phyloP scores from a whole-genome alignment of 2,797 vertebrate genomes.

The Sebastes oblongus region DNA sequence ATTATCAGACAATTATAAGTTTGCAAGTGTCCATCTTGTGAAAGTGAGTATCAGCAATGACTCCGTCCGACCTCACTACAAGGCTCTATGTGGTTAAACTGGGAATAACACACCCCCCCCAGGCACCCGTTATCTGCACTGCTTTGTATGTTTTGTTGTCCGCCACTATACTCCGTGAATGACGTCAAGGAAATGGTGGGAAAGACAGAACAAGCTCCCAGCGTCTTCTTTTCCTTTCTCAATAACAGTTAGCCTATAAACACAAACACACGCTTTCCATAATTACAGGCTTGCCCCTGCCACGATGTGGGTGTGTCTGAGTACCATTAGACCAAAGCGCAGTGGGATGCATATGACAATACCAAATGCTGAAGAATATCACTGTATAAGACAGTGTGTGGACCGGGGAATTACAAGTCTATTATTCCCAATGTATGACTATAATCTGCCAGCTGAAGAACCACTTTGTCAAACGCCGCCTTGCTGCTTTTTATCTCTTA shows the following conservation, averaged over 20 bases:
- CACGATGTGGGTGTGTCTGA: constrained; percentile 71
- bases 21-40: constrained; percentile 3
- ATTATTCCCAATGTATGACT: neutral
- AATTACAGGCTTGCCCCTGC: constrained; percentile 67
- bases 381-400: neutral
- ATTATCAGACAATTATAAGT: constrained; percentile 22
- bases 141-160: neutral
- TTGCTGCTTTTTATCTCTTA: neutral
- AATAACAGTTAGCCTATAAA: constrained; percentile 66
- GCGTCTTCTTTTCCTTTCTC: constrained; percentile 41
- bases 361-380: constrained; percentile 13
- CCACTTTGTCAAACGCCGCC: neutral
- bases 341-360: constrained; percentile 28
- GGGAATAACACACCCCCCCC: neutral
- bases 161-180: neutral
- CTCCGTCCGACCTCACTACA: neutral
- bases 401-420: neutral
- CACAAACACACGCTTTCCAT: constrained; percentile 75
- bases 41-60: neutral
- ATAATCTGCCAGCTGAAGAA: neutral
- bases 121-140: neutral
- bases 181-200: constrained; percentile 27
- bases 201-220: constrained; percentile 15
- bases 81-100: neutral
- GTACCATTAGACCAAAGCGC: constrained; percentile 53